phyloP scores from a whole-genome alignment of 2,113 vertebrate species.

The Diadophis punctatus region DNA sequence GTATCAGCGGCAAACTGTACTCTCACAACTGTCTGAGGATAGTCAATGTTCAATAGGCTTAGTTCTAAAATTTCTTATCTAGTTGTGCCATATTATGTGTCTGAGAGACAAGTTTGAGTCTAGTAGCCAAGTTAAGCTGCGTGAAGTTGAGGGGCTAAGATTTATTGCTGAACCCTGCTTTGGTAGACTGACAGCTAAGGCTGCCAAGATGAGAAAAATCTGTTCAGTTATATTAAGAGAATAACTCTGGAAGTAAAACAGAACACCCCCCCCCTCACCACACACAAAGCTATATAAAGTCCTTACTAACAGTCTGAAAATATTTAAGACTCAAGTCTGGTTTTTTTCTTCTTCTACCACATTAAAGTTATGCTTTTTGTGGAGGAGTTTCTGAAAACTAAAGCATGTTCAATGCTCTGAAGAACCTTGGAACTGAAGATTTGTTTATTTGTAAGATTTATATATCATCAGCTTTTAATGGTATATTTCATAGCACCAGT shows the following conservation, averaged over 20 bases:
- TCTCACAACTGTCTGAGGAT: background rate
- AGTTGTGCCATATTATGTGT: background rate
- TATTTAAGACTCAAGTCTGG: background rate
- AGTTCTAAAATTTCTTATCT: background rate
- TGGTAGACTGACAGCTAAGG: background rate
- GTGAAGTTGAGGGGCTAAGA: background rate
- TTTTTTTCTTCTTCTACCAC: background rate
- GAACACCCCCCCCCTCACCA: too few species aligned
- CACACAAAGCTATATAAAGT: background rate
- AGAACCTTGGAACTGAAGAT: background rate
- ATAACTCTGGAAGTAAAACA: background rate
- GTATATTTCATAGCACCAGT: background rate
- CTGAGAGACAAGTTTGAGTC: background rate
- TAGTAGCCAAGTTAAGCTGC: background rate
- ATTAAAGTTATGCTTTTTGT: background rate
- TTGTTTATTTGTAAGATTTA: background rate
- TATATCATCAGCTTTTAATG: background rate
- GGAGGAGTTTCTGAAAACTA: background rate
- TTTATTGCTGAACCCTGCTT: background rate
- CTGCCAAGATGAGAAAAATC: background rate
- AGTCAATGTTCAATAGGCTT: background rate
- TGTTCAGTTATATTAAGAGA: background rate
- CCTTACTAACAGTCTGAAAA: background rate
- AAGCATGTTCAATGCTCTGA: background rate
- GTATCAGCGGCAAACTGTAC: background rate